phyloP scores from a whole-genome alignment of 2,113 vertebrate species.

The Heterocephalus glaber region DNA sequence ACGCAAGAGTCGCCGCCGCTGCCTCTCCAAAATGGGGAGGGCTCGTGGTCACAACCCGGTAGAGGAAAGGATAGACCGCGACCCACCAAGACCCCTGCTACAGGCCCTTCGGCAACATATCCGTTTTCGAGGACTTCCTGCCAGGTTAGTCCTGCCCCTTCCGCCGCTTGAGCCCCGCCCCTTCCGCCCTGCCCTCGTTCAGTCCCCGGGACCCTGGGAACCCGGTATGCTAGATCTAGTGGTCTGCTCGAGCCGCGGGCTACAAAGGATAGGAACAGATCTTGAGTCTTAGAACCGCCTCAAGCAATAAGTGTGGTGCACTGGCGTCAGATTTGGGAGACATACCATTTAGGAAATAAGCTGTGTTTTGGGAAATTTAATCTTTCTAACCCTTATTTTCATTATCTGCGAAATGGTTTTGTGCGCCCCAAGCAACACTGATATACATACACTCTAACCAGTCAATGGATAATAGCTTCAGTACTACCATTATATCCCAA shows the following conservation, averaged over 20 bases:
- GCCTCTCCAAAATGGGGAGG: background rate
- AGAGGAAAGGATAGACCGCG: rapidly evolving
- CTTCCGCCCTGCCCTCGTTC: background rate
- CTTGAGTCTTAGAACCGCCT: background rate
- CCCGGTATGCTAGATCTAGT: rapidly evolving
- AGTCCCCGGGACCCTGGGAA: background rate
- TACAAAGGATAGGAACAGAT: background rate
- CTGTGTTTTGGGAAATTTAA: background rate
- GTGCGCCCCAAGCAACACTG: background rate
- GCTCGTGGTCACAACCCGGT: rapidly evolving
- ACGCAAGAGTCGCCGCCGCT: background rate
- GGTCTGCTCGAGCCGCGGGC: rapidly evolving
- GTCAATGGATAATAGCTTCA: background rate
- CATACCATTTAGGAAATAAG: background rate
- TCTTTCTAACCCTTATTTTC: background rate
- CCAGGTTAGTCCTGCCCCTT: slow-evolving; percentile 57
- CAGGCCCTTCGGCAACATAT: rapidly evolving
- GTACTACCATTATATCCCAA: background rate
- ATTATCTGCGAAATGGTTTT: background rate
- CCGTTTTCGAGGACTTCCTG: slow-evolving; percentile 69
- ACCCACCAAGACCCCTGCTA: background rate
- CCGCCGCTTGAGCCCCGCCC: slow-evolving; percentile 23
- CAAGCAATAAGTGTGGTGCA: background rate
- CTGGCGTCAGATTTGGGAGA: background rate
- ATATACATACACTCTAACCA: background rate